These are phyloP conservation scores for Rana temporaria DNA, from an alignment of 2,113 vertebrate genomes.

Conservation along the genomic window DNA sequence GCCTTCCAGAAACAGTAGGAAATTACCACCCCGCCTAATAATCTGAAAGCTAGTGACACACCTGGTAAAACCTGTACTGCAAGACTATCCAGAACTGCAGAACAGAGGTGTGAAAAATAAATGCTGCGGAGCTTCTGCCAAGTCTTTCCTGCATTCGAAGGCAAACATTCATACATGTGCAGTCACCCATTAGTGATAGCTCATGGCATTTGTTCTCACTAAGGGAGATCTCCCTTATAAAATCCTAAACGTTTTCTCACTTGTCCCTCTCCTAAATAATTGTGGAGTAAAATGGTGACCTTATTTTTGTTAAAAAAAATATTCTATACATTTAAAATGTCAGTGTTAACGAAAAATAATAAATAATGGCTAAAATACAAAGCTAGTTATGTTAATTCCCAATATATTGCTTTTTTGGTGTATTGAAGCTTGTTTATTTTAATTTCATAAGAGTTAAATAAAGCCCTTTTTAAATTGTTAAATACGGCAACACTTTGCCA, in stretches of 20 bases:
- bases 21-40: background rate
- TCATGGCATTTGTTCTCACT: no score
- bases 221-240: no score
- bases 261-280: background rate
- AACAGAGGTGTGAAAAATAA: no score
- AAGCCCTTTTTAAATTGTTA: background rate
- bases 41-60: background rate
- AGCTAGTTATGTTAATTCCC: background rate
- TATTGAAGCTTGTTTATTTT: background rate
- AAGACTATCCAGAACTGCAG: background rate
- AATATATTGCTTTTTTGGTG: conserved; percentile 5
- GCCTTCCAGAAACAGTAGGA: no score
- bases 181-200: no score
- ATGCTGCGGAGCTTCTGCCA: no score
- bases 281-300: no score
- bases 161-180: no score
- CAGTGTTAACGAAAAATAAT: background rate
- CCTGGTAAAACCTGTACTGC: background rate
- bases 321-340: no score
- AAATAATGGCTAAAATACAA: conserved; percentile 1
- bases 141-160: no score
- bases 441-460: background rate
- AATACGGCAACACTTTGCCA: background rate
- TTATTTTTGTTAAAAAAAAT: no score
- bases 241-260: background rate